Base-by-base conservation (phyloP, 2,888 invertebrate genomes). In the Eucriotettix oculatus region DNA sequence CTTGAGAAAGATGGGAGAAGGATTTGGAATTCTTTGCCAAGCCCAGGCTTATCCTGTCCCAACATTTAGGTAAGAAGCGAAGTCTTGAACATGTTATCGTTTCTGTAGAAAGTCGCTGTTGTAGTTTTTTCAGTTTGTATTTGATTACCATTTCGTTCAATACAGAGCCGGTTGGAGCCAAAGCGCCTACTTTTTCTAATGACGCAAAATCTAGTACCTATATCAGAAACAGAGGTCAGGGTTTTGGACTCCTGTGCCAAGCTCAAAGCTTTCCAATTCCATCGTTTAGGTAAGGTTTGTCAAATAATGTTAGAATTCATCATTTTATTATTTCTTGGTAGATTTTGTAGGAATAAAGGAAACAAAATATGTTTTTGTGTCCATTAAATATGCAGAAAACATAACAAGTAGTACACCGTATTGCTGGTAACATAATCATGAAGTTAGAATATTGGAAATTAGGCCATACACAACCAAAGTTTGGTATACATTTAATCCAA, bases 1-100 rank as follows among this genome's bases (percentile, higher is more conserved):
- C 67, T 71, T 75, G 52, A 71, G 76, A 66, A 69, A 73, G 44
- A 69, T 70, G 60, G 68, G 68, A 0, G 67, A 69, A 57, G 67
- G 68, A 69, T 80, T 87, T 71, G 83, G 83, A 57, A 76, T 86
- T 65, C 78, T 83, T 63, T 86, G 86, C 75, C 83, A 83, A 69
- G 84, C 83, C 61, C 84, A 84, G 75, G 83, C 82, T 69, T 83
- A 79, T 58, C 56, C 59, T 14, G 44, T 58, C 60, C 60, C 65
- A 58, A 54, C 52, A 52, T 42, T 58, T 52, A 60, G 52, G 63
- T 60, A 42, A 57, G 57, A 41, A 41, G 29, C 29, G 3, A 29
- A 29, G 29, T 29, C 29, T 7, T 29, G 29, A 29, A 29, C 29
- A 29, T 29, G 3, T 29, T 29, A 29, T 29, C 7, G 29, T 29